phyloP scores from a whole-genome alignment of 2,113 vertebrate genomes.

The Prietella phreatophila region DNA sequence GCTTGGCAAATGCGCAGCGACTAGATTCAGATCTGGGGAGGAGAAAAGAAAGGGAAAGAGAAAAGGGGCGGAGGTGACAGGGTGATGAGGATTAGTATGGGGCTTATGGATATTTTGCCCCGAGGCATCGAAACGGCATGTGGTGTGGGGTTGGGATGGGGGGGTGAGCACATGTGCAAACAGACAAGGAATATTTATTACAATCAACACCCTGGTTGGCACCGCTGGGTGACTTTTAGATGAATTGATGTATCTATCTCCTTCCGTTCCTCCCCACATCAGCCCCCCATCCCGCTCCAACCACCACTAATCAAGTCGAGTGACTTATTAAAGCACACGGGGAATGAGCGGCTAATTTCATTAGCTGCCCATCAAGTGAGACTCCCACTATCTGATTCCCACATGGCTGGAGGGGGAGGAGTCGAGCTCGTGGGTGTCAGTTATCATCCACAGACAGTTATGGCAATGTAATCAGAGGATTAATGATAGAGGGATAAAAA shows the following conservation, averaged over 20 bases:
- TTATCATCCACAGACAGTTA: constrained; percentile 72
- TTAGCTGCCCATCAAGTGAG: constrained; percentile 70
- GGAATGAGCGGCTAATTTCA: constrained; percentile 77
- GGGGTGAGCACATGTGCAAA: constrained; percentile 40
- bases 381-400: constrained; percentile 60
- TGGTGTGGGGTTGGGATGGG: constrained; percentile 45
- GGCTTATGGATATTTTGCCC: constrained; percentile 56
- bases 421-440: constrained; percentile 52
- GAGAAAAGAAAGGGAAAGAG: constrained; percentile 5
- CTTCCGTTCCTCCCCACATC: constrained; percentile 17
- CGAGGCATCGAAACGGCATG: constrained; percentile 54
- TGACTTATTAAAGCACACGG: constrained; percentile 87
- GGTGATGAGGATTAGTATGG: constrained; percentile 43
- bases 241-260: constrained; percentile 46
- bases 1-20: constrained; percentile 28
- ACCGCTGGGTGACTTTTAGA: constrained; percentile 78
- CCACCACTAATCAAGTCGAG: constrained; percentile 80
- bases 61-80: constrained; percentile 30
- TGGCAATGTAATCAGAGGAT: constrained; percentile 63
- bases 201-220: constrained; percentile 79
- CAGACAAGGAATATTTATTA: constrained; percentile 77
- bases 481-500: constrained; percentile 50
- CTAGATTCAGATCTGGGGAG: constrained; percentile 23
- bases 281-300: constrained; percentile 34
- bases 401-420: constrained; percentile 36